Base-by-base conservation (phyloP, 1,140 invertebrate species). In the Drosophila eugracilis region DNA sequence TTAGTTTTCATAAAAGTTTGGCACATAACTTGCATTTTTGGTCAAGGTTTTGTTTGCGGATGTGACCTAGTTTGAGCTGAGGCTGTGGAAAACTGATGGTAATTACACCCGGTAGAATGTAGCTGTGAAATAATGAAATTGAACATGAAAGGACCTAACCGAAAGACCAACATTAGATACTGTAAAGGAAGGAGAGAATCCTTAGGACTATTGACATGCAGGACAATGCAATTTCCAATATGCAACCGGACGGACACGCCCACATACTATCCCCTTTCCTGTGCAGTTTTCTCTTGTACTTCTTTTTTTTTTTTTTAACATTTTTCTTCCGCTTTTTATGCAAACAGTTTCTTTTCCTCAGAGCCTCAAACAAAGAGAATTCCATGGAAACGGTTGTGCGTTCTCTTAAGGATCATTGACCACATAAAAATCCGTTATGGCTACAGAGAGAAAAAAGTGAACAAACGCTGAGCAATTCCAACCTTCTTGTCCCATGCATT, bases 341-440 rank as follows among this genome's bases (percentile, higher is more conserved):
- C 75, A 63, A 78, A 83, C 53, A 71, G 44, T 53, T 22, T 34
- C 62, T 21, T 28, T 30, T 47, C 32, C 10, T 24, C 34, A 36
- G 49, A 19, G 21, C 9, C 50, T 24, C 42, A 39, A 34, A 63
- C 80, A 86, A 86, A 60, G 76, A 22, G 26, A 58, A 59, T 86
- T 54, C 63, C 65, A 21, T 48, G 75, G 53, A 70, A 69, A 36
- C 42, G 52, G 66, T 3, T 3, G 41, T 84, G 78, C 50, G 41
- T 63, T 63, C 72, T 44, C 36, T 44, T 44, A 77, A 85, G 83
- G 81, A 85, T 85, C 81, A 77, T 77, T 85, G 81, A 86, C 81
- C 81, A 86, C 83, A 85, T 85, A 86, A 86, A 86, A 88, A 50
- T 47, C 81, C 81, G 81, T 85, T 85, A 88, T 77, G 73, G 69